A percentile compares a stretch with the other conserved stretches of the same genome.
These are phyloP conservation scores for Engraulis encrasicolus DNA, from an alignment of 2,113 vertebrate species.

Conservation along the genomic window DNA sequence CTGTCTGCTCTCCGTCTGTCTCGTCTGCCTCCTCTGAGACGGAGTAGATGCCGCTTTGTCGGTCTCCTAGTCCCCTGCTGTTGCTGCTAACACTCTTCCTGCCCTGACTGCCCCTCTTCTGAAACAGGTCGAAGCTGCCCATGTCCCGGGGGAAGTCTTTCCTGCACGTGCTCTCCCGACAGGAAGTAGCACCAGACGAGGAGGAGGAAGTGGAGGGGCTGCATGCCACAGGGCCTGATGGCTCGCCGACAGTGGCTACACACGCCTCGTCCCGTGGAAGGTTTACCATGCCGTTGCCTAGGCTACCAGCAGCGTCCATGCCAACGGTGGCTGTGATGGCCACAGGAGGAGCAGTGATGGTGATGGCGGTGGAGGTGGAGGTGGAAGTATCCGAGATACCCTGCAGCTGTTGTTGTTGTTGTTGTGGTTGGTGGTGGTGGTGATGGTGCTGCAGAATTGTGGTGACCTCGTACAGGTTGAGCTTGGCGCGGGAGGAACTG, in stretches of 20 bases:
- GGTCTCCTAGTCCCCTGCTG: too few species aligned
- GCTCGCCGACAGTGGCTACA: neutral
- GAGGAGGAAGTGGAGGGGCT: neutral
- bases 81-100: slow-evolving; percentile 57
- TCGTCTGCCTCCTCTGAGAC: slow-evolving; percentile 73
- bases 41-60: slow-evolving; percentile 76
- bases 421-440: slow-evolving; percentile 42
- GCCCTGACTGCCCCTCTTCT: slow-evolving; percentile 77
- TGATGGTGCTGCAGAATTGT: slow-evolving; percentile 70
- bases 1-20: slow-evolving; percentile 36
- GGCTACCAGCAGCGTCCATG: slow-evolving; percentile 59
- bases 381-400: too few species aligned
- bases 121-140: slow-evolving; percentile 77
- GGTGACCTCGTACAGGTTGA: slow-evolving; percentile 78
- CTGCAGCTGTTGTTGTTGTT: too few species aligned
- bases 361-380: too few species aligned
- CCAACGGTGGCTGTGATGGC: too few species aligned
- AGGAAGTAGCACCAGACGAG: slow-evolving; percentile 62
- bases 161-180: slow-evolving; percentile 74
- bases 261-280: slow-evolving; percentile 53
- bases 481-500: slow-evolving; percentile 71
- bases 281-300: slow-evolving; percentile 77
- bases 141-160: slow-evolving; percentile 75
- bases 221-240: neutral
- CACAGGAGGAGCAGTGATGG: too few species aligned